phyloP scores from a whole-genome alignment of 2,797 vertebrate genomes.

The Gastrophryne carolinensis region DNA sequence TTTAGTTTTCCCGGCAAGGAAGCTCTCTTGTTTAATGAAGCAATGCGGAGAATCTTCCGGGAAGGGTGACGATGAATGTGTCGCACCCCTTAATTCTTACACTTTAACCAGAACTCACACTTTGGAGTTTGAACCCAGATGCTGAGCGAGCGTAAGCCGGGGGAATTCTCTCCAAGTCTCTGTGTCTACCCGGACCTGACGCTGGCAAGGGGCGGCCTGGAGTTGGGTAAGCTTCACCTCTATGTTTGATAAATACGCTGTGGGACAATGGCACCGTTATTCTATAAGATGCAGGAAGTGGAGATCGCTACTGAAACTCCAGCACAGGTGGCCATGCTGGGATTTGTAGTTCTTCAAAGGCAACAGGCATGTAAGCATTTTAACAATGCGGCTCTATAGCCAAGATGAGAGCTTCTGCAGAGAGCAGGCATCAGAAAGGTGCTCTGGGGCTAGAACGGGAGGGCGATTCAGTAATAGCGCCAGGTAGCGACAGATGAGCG shows the following conservation, averaged over 20 bases:
- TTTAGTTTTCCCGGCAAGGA: background rate
- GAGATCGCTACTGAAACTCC: too few relatives aligned
- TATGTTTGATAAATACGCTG: background rate
- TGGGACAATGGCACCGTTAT: background rate
- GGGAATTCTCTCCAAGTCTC: slow-evolving; percentile 50
- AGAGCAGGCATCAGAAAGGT: too few relatives aligned
- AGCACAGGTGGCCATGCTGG: background rate
- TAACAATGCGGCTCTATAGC: too few relatives aligned
- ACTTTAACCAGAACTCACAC: slow-evolving; percentile 46
- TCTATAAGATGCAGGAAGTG: background rate
- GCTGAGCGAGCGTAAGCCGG: slow-evolving; percentile 46
- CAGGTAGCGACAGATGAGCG: too few relatives aligned
- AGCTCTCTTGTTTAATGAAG: background rate
- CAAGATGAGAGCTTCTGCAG: too few relatives aligned
- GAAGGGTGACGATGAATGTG: slow-evolving; percentile 14
- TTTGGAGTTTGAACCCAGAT: slow-evolving; percentile 69
- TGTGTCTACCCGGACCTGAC: slow-evolving; percentile 47
- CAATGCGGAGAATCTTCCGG: background rate
- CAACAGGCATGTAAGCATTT: too few relatives aligned
- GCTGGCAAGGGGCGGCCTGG: slow-evolving; percentile 38
- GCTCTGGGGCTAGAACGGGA: too few relatives aligned
- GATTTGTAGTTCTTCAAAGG: background rate
- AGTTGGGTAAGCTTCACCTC: background rate
- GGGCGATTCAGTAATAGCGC: too few relatives aligned
- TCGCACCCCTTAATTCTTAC: slow-evolving; percentile 55